Percentiles rank a stretch among this genome's conserved stretches.
Conservation (phyloP, 1,140 invertebrate species). For the Panulirus ornatus region DNA sequence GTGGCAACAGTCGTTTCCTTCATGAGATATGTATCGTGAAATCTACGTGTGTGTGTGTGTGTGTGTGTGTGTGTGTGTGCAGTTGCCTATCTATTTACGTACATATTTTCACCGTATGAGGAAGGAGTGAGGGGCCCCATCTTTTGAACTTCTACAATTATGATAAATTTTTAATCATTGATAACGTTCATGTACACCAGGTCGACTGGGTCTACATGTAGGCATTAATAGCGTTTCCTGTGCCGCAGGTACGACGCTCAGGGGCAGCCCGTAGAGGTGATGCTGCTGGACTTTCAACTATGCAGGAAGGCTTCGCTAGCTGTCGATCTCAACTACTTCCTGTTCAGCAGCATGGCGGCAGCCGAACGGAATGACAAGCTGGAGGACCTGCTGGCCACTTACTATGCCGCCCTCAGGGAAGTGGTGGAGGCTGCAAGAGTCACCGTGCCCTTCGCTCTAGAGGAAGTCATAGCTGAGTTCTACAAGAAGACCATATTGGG, state of each 20-base stretch:
- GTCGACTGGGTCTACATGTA: too few species aligned
- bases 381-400: constrained; percentile 28
- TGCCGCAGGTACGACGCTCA: constrained; percentile 18
- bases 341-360: constrained; percentile 52
- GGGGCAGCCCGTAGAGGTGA: constrained; percentile 30
- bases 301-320: constrained; percentile 39
- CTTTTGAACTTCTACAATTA: neutral
- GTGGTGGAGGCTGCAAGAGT: constrained; percentile 1
- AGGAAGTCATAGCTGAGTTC: constrained; percentile 40
- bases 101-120: too few species aligned
- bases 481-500: constrained; percentile 48
- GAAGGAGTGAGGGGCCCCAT: too few species aligned
- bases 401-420: constrained; percentile 40
- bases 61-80: constrained; percentile 23
- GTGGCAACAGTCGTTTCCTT: too few species aligned
- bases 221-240: neutral
- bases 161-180: neutral
- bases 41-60: neutral
- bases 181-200: too few species aligned
- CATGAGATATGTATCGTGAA: too few species aligned
- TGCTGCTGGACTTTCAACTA: constrained; percentile 61
- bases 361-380: constrained; percentile 16
- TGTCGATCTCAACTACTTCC: constrained; percentile 57
- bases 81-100: neutral
- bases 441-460: constrained; percentile 21